Percentiles rank a stretch among this genome's conserved stretches.
phyloP scores from a whole-genome alignment of 2,113 vertebrate species.

The Natator depressus region DNA sequence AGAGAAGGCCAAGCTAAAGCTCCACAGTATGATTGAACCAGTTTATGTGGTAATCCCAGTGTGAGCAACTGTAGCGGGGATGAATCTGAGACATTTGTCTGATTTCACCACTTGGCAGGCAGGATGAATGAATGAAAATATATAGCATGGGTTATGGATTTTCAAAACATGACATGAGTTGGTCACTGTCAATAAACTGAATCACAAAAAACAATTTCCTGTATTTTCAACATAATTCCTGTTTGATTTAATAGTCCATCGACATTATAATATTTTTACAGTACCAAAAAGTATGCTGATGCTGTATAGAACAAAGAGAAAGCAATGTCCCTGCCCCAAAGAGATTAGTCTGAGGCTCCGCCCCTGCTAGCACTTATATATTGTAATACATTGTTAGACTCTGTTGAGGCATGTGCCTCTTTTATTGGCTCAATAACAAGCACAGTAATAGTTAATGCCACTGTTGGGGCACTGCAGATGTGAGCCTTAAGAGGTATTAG shows the following conservation, averaged over 20 bases:
- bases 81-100: conserved; percentile 64
- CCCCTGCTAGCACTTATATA: neutral
- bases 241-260: neutral
- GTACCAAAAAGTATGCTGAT: neutral
- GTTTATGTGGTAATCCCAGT: conserved; percentile 78
- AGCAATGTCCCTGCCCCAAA: neutral
- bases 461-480: too few relatives aligned
- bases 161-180: neutral
- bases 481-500: neutral
- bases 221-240: neutral
- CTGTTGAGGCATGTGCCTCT: neutral
- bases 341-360: neutral
- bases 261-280: neutral
- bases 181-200: neutral
- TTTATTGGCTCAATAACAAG: neutral
- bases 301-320: neutral
- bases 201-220: neutral
- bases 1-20: conserved; percentile 48
- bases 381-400: neutral
- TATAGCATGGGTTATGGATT: conserved; percentile 33
- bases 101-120: conserved; percentile 78
- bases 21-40: neutral
- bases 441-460: neutral
- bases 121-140: conserved; percentile 48
- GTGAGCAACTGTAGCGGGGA: conserved; percentile 75